Evolutionary conservation across 2,113 vertebrate species (phyloP).

Genomic region (Festucalex cinctus): DNA sequence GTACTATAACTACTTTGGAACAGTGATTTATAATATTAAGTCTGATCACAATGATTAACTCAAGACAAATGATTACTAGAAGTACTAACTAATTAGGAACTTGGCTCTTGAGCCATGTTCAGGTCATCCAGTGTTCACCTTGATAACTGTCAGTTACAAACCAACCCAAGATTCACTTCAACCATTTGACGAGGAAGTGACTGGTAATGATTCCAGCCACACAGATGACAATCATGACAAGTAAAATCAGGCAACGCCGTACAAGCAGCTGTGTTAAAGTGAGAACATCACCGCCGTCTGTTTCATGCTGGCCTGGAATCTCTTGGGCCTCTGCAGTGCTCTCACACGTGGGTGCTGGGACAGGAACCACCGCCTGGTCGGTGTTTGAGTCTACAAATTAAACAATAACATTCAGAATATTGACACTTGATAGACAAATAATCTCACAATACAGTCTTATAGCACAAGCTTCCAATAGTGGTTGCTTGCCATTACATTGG

Average conservation of each 20-base stretch:
- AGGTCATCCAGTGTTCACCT: not conserved
- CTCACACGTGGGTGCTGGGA: not conserved
- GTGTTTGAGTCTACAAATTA: constrained; percentile 21
- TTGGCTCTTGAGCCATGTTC: not conserved
- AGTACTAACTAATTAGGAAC: not conserved
- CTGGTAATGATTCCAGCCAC: constrained; percentile 45
- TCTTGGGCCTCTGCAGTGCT: constrained; percentile 29
- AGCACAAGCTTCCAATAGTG: not conserved
- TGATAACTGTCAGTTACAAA: not conserved
- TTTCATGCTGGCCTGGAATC: not conserved
- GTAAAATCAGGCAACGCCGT: constrained; percentile 51
- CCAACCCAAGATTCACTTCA: constrained; percentile 30
- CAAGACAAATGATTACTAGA: not conserved
- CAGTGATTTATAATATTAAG: not conserved
- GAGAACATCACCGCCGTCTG: constrained; percentile 26
- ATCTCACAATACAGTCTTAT: not conserved
- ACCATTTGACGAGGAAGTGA: constrained; percentile 25
- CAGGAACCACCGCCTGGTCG: not conserved
- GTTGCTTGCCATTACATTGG: no score
- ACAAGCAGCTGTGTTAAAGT: constrained; percentile 61
- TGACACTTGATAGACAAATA: not conserved
- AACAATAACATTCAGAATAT: not conserved
- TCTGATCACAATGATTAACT: not conserved
- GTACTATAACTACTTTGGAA: not conserved
- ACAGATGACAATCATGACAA: constrained; percentile 61